A percentile compares a stretch with the other conserved stretches of the same genome.
Evolutionary conservation across 1,140 invertebrate species (phyloP).

Genomic region (Platyscapa corneri): DNA sequence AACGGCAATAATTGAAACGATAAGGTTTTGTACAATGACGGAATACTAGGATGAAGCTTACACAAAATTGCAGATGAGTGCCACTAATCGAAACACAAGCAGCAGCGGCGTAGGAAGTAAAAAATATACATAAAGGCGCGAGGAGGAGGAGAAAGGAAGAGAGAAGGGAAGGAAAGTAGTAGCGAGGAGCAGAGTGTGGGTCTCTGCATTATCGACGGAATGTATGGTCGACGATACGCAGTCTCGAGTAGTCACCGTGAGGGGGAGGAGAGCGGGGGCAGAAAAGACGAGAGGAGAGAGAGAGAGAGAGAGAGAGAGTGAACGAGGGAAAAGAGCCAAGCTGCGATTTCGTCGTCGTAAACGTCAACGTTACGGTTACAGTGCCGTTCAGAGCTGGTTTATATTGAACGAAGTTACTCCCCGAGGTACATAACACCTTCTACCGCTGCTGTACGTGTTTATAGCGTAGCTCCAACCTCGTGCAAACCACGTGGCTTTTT

Average conservation of each 20-base stretch:
- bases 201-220: constrained; percentile 65
- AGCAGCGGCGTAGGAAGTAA: constrained; percentile 25
- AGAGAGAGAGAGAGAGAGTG: constrained; percentile 15
- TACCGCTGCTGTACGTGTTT: constrained; percentile 57
- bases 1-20: too few relatives aligned
- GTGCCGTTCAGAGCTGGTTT: constrained; percentile 73
- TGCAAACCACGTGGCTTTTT: constrained; percentile 61
- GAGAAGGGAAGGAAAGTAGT: background rate
- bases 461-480: constrained; percentile 60
- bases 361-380: constrained; percentile 76
- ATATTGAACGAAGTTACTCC: constrained; percentile 75
- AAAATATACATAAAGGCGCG: background rate
- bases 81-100: constrained; percentile 10
- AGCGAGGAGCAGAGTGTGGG: background rate
- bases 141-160: background rate
- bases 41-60: background rate
- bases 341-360: constrained; percentile 76
- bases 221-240: constrained; percentile 50
- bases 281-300: background rate
- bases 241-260: constrained; percentile 42
- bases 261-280: constrained; percentile 29
- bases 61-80: constrained; percentile 33
- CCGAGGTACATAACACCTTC: constrained; percentile 74
- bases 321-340: constrained; percentile 69
- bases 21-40: background rate